Evolutionary conservation across 2,113 vertebrate genomes (phyloP).

Genomic region (Arizona elegans): DNA sequence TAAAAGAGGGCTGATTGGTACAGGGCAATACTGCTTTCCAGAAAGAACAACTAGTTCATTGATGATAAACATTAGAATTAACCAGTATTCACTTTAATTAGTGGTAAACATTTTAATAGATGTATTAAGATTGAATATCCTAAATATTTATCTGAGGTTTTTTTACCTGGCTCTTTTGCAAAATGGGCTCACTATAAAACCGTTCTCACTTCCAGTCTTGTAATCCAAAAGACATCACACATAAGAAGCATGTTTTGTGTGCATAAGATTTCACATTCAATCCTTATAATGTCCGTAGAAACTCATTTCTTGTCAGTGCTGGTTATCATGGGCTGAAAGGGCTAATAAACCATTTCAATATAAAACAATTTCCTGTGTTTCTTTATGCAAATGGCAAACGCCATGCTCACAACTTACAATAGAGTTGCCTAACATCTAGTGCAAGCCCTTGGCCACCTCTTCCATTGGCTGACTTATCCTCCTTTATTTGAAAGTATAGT

Average conservation of each 20-base stretch:
- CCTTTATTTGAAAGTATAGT: not conserved
- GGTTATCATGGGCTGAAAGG: not conserved
- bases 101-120: not conserved
- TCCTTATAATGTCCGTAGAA: not conserved
- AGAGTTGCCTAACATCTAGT: not conserved
- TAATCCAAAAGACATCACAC: not conserved
- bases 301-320: not conserved
- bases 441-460: not conserved
- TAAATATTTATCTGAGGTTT: not conserved
- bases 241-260: not conserved
- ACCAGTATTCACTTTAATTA: conserved; percentile 1
- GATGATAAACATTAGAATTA: not conserved
- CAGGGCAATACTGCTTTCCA: not conserved
- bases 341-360: not conserved
- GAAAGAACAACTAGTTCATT: not conserved
- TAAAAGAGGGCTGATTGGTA: not conserved
- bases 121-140: not conserved
- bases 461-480: not conserved
- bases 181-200: not conserved
- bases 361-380: not conserved
- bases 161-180: not conserved
- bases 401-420: not conserved
- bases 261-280: not conserved
- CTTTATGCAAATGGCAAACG: not conserved
- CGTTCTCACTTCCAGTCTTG: not conserved